These are phyloP conservation scores for Drosophila saltans DNA, from an alignment of 1,140 invertebrate species.

Conservation along the genomic window DNA sequence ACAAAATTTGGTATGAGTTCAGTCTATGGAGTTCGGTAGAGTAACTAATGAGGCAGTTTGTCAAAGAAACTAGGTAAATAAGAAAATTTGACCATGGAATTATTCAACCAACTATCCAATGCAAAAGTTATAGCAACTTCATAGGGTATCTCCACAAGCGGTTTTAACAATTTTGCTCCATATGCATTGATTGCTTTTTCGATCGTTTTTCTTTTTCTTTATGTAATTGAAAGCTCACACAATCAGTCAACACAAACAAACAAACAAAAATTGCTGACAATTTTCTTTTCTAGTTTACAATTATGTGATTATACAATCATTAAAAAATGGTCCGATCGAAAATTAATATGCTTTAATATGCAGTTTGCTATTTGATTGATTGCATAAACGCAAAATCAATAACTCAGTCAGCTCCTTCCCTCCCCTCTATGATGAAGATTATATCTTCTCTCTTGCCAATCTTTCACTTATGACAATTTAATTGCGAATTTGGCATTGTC, in stretches of 20 bases:
- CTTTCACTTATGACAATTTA: conserved; percentile 24
- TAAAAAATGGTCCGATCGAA: conserved; percentile 6
- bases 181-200: not conserved
- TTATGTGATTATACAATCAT: conserved; percentile 11
- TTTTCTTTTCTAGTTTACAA: conserved; percentile 14
- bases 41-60: too few relatives aligned
- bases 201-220: conserved; percentile 1
- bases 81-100: too few relatives aligned
- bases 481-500: conserved; percentile 26
- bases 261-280: conserved; percentile 13
- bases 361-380: conserved; percentile 12
- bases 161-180: not conserved
- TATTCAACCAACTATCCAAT: too few relatives aligned
- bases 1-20: too few relatives aligned
- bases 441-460: not conserved
- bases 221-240: conserved; percentile 12
- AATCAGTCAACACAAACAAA: not conserved
- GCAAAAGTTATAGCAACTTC: too few relatives aligned
- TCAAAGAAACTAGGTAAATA: too few relatives aligned
- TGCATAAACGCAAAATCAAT: conserved; percentile 5
- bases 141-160: not conserved
- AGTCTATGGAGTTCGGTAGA: too few relatives aligned
- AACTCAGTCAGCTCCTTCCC: not conserved
- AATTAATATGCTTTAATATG: conserved; percentile 14
- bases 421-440: not conserved